A percentile compares a stretch with the other conserved stretches of the same genome.
These are phyloP conservation scores for Aix galericulata DNA, from an alignment of 2,113 vertebrate species.

Conservation along the genomic window DNA sequence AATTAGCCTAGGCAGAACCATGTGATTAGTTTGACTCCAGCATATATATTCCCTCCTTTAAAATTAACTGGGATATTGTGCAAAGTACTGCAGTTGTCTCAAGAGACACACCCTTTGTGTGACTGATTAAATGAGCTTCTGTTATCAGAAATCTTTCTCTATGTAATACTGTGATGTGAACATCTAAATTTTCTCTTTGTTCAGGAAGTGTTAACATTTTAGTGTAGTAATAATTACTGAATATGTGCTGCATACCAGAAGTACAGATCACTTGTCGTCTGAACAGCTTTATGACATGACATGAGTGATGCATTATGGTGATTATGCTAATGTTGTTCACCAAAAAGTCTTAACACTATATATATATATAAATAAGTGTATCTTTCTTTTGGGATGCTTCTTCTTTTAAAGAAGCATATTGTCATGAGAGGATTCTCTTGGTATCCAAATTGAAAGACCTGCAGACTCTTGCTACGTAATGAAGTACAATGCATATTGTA, in stretches of 20 bases:
- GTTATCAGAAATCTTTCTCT: neutral
- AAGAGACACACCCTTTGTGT: neutral
- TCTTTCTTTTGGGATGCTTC: neutral
- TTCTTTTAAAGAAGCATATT: neutral
- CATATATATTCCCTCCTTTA: neutral
- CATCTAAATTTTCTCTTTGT: slow-evolving; percentile 16
- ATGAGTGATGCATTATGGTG: neutral
- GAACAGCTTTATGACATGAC: neutral
- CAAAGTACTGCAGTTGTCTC: neutral
- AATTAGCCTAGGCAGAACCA: neutral
- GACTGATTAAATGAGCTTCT: neutral
- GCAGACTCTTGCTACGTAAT: neutral
- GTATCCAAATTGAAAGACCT: neutral
- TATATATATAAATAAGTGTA: too few relatives aligned
- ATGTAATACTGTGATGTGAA: neutral
- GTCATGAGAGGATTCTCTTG: neutral
- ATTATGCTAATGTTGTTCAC: neutral
- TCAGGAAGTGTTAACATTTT: neutral
- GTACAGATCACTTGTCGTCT: slow-evolving; percentile 1
- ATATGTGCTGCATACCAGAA: neutral
- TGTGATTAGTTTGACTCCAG: neutral
- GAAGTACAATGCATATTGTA: neutral
- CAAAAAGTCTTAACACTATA: neutral
- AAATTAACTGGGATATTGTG: neutral
- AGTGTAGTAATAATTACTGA: neutral